A percentile compares a stretch with the other conserved stretches of the same genome.
These are phyloP conservation scores for Epistrophe grossulariae DNA, from an alignment of 2,888 invertebrate genomes.

Conservation along the genomic window DNA sequence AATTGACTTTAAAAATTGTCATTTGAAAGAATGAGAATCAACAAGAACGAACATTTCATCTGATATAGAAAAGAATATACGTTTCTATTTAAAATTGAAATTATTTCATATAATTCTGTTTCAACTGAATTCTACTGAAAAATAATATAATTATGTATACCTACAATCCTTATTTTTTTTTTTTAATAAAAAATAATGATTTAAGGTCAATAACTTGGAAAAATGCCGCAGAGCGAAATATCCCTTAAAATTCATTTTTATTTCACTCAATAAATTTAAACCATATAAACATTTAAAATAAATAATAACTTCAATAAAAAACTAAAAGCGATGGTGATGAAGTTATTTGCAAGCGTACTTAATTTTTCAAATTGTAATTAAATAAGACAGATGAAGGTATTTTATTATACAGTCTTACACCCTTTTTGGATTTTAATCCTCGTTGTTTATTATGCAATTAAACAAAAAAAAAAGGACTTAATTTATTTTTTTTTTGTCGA, in stretches of 20 bases:
- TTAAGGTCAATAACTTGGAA: neutral
- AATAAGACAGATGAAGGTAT: slow-evolving; percentile 4
- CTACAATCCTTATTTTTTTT: too few relatives aligned
- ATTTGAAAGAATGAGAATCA: too few relatives aligned
- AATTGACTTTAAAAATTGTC: too few relatives aligned
- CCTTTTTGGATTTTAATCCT: slow-evolving; percentile 2
- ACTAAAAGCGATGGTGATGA: neutral
- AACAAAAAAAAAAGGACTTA: neutral
- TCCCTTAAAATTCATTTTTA: neutral
- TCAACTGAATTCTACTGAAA: too few relatives aligned
- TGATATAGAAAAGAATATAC: too few relatives aligned
- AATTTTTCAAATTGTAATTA: slow-evolving; percentile 28
- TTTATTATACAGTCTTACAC: neutral
- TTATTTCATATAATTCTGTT: too few relatives aligned
- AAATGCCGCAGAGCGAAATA: neutral
- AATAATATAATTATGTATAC: too few relatives aligned
- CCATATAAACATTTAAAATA: slow-evolving; percentile 2
- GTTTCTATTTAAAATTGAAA: too few relatives aligned
- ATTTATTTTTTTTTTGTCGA: slow-evolving; percentile 7
- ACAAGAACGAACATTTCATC: too few relatives aligned
- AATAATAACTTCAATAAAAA: slow-evolving; percentile 5
- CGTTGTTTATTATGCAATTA: slow-evolving; percentile 23
- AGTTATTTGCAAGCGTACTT: slow-evolving; percentile 11
- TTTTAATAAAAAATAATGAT: neutral
- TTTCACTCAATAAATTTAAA: slow-evolving; percentile 1